Conservation (phyloP, 2,113 vertebrate genomes). For the Beaufortia kweichowensis region DNA sequence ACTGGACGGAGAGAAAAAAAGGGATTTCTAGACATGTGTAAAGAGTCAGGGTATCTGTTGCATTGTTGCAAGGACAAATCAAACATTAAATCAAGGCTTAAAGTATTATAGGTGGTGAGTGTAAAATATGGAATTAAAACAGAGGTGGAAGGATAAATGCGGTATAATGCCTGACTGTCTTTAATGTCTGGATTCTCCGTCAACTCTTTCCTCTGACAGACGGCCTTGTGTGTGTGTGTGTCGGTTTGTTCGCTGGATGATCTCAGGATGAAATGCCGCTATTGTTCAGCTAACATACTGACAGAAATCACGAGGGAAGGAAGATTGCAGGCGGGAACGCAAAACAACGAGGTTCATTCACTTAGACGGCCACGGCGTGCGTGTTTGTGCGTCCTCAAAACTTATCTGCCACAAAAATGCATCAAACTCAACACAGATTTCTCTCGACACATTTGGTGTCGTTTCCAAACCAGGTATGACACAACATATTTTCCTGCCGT, state of each 20-base stretch:
- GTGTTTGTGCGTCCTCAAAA: not conserved
- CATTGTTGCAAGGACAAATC: too few species aligned
- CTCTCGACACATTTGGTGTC: not conserved
- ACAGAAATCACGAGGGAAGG: constrained; percentile 12
- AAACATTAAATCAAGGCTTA: too few species aligned
- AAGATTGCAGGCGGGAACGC: constrained; percentile 8
- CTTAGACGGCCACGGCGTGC: not conserved
- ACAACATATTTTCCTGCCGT: too few species aligned
- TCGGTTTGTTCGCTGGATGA: constrained; percentile 12
- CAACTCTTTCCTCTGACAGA: constrained; percentile 24
- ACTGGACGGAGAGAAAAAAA: not conserved
- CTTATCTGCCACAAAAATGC: constrained; percentile 9
- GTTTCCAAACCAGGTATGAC: too few species aligned
- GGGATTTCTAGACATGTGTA: not conserved
- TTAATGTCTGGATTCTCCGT: constrained; percentile 49
- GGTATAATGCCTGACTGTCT: constrained; percentile 9
- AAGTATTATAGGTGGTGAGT: too few species aligned
- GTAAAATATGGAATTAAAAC: constrained; percentile 50
- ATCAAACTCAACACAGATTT: not conserved
- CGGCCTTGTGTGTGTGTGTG: not conserved
- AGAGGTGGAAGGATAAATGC: constrained; percentile 16
- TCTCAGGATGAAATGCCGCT: constrained; percentile 33
- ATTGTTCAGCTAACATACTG: constrained; percentile 34
- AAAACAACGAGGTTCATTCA: constrained; percentile 24
- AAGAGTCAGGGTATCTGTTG: too few species aligned